Conservation (phyloP, 2,888 invertebrate species). For the Melanostoma scalare region DNA sequence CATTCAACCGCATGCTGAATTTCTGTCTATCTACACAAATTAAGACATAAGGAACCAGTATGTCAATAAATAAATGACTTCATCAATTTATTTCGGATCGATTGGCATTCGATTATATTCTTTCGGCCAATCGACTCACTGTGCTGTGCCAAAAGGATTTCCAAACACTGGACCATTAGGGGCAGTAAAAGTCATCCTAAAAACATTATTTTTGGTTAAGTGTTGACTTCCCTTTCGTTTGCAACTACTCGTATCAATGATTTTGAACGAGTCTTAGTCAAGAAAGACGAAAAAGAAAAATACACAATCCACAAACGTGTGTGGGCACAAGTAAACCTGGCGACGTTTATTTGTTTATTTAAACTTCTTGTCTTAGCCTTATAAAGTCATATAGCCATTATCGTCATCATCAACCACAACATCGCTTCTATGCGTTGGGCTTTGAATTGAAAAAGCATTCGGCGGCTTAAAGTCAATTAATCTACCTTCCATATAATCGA, state of each 20-base stretch:
- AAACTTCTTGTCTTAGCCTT: slow-evolving; percentile 71
- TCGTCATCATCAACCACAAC: slow-evolving; percentile 50
- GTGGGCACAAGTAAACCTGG: slow-evolving; percentile 61
- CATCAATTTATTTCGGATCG: too few species aligned
- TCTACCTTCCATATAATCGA: not conserved
- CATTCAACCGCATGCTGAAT: too few species aligned
- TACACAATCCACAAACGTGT: slow-evolving; percentile 15
- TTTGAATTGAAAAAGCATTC: slow-evolving; percentile 29
- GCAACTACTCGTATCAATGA: not conserved
- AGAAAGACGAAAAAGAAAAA: slow-evolving; percentile 15
- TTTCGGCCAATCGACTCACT: too few species aligned
- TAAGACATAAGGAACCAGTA: too few species aligned
- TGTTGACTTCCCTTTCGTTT: not conserved
- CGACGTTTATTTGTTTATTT: slow-evolving; percentile 64
- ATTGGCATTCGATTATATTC: too few species aligned
- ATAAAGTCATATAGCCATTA: slow-evolving; percentile 50
- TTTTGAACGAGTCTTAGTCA: slow-evolving; percentile 6
- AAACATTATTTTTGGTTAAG: slow-evolving; percentile 34
- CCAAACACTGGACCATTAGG: slow-evolving; percentile 65
- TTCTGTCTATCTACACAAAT: too few species aligned
- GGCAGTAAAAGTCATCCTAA: slow-evolving; percentile 46
- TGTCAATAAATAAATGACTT: too few species aligned
- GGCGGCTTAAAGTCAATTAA: slow-evolving; percentile 55
- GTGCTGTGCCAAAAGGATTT: slow-evolving; percentile 64
- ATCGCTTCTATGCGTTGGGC: slow-evolving; percentile 47